Evolutionary conservation across 92 coral and sea anemone species (phyloP).

Genomic region (Zoanthus sansibaricus): DNA sequence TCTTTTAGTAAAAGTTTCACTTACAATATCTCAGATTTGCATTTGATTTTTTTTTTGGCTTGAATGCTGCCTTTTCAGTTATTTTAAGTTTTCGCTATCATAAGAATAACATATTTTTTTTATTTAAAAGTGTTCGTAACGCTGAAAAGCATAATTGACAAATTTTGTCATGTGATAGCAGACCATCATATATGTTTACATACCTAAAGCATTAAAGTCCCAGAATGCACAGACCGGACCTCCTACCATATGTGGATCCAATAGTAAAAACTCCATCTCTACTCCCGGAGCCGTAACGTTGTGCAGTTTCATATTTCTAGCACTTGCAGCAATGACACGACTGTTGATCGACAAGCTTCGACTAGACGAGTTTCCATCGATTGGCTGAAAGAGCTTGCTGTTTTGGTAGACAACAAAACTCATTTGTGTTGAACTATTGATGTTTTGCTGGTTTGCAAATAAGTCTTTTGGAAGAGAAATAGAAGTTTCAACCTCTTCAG

Average conservation of each 20-base stretch:
- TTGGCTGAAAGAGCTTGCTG: slow-evolving; percentile 78
- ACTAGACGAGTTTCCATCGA: slow-evolving; percentile 47
- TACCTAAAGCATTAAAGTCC: slow-evolving; percentile 66
- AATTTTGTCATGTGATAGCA: not conserved
- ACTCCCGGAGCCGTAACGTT: slow-evolving; percentile 61
- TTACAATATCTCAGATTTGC: no score
- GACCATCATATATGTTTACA: not conserved
- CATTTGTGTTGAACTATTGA: slow-evolving; percentile 50
- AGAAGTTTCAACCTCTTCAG: slow-evolving; percentile 64
- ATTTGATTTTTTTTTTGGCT: no score
- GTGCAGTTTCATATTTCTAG: slow-evolving; percentile 50
- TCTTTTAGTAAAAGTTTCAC: no score
- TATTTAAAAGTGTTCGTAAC: no score
- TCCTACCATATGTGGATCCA: not conserved
- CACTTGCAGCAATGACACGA: slow-evolving; percentile 68
- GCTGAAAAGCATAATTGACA: no score
- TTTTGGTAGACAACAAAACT: slow-evolving; percentile 79
- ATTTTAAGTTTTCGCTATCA: no score
- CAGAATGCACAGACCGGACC: slow-evolving; percentile 60
- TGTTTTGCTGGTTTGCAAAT: slow-evolving; percentile 51
- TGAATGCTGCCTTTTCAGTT: no score
- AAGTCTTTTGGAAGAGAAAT: slow-evolving; percentile 65
- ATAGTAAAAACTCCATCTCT: slow-evolving; percentile 61
- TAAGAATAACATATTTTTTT: no score
- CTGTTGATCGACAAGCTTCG: slow-evolving; percentile 46